These are phyloP conservation scores for Cantharis flavilabris DNA, from an alignment of 2,888 invertebrate species.

Conservation along the genomic window DNA sequence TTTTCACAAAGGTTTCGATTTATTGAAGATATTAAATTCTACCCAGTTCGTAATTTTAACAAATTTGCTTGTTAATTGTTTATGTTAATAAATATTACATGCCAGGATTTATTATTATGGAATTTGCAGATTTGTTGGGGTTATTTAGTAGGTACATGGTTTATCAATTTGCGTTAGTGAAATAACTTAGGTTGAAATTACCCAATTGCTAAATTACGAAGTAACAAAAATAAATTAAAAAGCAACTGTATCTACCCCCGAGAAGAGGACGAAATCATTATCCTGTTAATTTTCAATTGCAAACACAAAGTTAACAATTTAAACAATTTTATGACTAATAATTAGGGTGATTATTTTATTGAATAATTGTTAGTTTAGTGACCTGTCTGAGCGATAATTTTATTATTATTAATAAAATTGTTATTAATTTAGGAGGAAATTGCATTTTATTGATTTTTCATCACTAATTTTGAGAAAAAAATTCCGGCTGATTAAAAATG, in stretches of 20 bases:
- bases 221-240: neutral
- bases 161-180: neutral
- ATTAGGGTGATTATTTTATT: neutral
- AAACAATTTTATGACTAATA: neutral
- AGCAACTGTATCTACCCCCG: neutral
- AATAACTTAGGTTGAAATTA: neutral
- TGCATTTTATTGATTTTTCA: no score
- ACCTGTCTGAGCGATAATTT: neutral
- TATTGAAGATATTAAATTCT: no score
- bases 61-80: no score
- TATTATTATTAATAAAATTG: neutral
- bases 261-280: neutral
- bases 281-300: neutral
- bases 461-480: no score
- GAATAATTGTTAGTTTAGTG: neutral
- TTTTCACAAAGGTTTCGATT: no score
- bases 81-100: neutral
- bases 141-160: neutral
- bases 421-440: no score
- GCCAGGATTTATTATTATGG: neutral
- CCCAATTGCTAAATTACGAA: neutral
- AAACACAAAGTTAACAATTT: neutral
- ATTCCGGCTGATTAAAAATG: no score
- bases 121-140: neutral
- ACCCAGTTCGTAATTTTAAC: neutral